Evolutionary conservation across 2,113 vertebrate species (phyloP), one percentile per base, ranked within the genome.

Genomic region (Charadrius vociferus): DNA sequence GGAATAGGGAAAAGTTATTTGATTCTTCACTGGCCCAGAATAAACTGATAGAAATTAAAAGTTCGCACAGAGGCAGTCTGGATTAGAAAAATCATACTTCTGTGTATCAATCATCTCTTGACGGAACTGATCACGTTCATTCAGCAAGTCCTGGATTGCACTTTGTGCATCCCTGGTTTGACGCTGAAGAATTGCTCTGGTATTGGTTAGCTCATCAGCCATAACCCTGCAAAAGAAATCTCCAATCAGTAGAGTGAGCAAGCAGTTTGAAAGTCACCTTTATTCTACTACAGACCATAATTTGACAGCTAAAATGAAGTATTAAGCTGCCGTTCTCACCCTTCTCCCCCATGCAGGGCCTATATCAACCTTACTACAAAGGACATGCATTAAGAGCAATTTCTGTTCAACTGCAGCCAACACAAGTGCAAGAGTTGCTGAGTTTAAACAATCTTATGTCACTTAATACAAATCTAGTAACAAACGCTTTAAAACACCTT

Each of bases 151-250:
- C 86, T 99, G 99, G 74, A 99, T 98, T 9, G 99, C 99, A 52
- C 99, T 98, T 88, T 99, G 99, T 19, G 99, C 99, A 56, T 99
- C 99, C 78, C 99, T 98, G 66, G 98, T 99, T 70, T 99, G 99
- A 41, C 99, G 98, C 95, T 99, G 99, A 30, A 99, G 97, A 95
- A 98, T 96, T 59, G 98, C 98, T 97, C 99, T 98, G 94, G 98
- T 97, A 43, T 98, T 99, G 34, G 99, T 99, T 89, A 99, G 92
- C 88, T 99, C 99, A 81, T 99, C 99, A n/a, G 99, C 99, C 99
- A 99, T 99, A 24, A 99, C 99, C 93, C 99, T 99, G 98, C 26
- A 97, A 83, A 77, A 95, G 81, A 91, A 88, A 91, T 41, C 27
- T 53, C 14, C 79, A 26, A 23, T 80, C 55, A 80, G 55, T 1